Evolutionary conservation across 2,888 invertebrate genomes (phyloP), one percentile per base, ranked within the genome.

Genomic region (Luperina testacea): DNA sequence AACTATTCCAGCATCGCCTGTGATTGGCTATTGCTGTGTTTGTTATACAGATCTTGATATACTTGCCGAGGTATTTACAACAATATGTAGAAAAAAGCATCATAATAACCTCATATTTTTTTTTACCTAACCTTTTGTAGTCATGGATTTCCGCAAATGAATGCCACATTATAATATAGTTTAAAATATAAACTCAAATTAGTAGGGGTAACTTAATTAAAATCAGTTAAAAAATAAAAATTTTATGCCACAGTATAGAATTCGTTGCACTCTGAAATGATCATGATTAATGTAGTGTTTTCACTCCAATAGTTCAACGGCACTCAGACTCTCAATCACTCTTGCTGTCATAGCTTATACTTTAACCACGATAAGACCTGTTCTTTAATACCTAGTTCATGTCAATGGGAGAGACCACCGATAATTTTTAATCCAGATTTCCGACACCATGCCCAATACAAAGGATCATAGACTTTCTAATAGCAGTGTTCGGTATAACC

Each of bases 401-500:
- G 53, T 0, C 8, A 53, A 24, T 7, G 57, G 9, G 0, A 57
- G 3, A 24, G 24, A 57, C 20, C 24, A 24, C 1, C 24, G 24
- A 24, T 57, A 57, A 57, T 11, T 11, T 57, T 57, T 8, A 57
- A 15, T 15, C 1, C 15, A 51, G 13, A 15, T 32, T 24, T n/a
- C 76, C 24, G 17, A 45, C 45, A 45, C 1, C 42, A n/a, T 57
- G 5, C 3, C 7, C 17, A 24, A 57, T 45, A 24, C 38, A 42
- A 8, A 82, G 15, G 45, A 27, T 65, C 82, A 24, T 20, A 20
- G 38, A 82, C 32, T 38, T 51, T 24, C 42, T 70, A 45, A 74
- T 63, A 72, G 42, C 75, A 42, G 68, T 57, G n/a, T 63, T 78
- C 32, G 57, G 42, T 80, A 74, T 80, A 89, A 81, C 83, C 78